Base-by-base conservation (phyloP, 2,888 invertebrate genomes). In the Eupithecia inturbata region DNA sequence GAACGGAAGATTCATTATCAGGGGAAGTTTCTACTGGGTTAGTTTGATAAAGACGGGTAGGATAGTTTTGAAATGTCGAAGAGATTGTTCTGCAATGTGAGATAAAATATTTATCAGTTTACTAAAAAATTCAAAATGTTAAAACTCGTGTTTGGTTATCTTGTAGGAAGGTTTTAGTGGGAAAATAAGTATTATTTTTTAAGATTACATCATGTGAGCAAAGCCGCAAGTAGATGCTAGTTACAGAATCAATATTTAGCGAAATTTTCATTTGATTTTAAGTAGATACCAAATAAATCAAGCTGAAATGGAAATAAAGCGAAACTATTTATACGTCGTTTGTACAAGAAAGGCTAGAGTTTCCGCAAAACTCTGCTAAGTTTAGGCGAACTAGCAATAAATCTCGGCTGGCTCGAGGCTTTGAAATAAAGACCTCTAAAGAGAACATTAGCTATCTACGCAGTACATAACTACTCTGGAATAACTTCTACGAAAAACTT, bases 1-100 rank as follows among this genome's bases (percentile, higher is more conserved):
- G 62, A 39, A 57, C 62, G n/a, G 41, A 45, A 41, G 63, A 63
- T 41, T 62, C 36, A 45, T 49, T 60, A 71, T 60, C 67, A 67
- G 67, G 7, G 36, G 33, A 33, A 64, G 63, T 64, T 49, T 67
- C 57, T 22, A 57, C 57, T 53, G 53, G 22, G 26, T 26, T 57
- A 26, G 57, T 57, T 57, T 57, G 57, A 12, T 26, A 57, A 26
- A 57, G 26, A 26, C 26, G 57, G 57, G 57, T 26, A n/a, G 26
- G 5, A 57, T 57, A 57, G 57, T 57, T 57, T 26, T 26, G 57
- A 57, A 57, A 26, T 57, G 26, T 57, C 14, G 12, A 57, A 57
- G 57, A 57, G 57, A 22, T 14, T 57, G 7, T n/a, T 3, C n/a
- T n/a, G n/a, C n/a, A n/a, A n/a, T n/a, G n/a, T n/a, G n/a, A n/a